Percentiles rank a stretch among this genome's conserved stretches.
phyloP scores from a whole-genome alignment of 2,797 vertebrate species.

The Anguilla pacifica region DNA sequence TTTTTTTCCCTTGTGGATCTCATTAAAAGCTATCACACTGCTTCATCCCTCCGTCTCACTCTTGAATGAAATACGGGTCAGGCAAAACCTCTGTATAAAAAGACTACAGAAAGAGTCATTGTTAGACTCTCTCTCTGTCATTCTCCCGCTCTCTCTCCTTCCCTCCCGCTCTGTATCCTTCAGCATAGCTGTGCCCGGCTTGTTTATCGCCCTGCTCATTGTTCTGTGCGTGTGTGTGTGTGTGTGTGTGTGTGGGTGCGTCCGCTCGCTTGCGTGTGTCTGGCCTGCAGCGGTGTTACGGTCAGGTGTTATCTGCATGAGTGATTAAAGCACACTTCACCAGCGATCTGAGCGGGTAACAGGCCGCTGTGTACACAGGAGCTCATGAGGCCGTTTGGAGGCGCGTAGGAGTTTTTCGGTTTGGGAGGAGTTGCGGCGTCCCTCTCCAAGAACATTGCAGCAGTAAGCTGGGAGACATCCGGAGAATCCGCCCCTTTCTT shows the following conservation, averaged over 20 bases:
- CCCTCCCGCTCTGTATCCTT: no score
- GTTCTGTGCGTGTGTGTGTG: background rate
- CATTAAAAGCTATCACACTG: background rate
- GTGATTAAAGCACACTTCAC: background rate
- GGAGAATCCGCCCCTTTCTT: no score
- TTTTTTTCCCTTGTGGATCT: background rate
- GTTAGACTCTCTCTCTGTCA: background rate
- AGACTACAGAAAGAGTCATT: conserved; percentile 12
- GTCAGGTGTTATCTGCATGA: background rate
- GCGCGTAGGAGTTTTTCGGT: background rate
- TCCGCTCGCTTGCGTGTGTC: background rate
- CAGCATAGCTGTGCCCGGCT: background rate
- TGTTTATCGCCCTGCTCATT: background rate
- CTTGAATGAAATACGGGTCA: conserved; percentile 12
- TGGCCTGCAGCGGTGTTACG: background rate
- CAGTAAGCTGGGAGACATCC: no score
- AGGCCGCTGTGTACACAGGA: background rate
- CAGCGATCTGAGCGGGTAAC: background rate
- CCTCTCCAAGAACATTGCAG: no score
- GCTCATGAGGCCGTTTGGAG: background rate
- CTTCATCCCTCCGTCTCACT: background rate
- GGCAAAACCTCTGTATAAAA: background rate
- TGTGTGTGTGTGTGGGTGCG: background rate
- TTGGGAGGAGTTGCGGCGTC: background rate
- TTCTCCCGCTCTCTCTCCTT: background rate